Evolutionary conservation across 2,797 vertebrate species (phyloP).

Genomic region (Hafferia zeledoni): DNA sequence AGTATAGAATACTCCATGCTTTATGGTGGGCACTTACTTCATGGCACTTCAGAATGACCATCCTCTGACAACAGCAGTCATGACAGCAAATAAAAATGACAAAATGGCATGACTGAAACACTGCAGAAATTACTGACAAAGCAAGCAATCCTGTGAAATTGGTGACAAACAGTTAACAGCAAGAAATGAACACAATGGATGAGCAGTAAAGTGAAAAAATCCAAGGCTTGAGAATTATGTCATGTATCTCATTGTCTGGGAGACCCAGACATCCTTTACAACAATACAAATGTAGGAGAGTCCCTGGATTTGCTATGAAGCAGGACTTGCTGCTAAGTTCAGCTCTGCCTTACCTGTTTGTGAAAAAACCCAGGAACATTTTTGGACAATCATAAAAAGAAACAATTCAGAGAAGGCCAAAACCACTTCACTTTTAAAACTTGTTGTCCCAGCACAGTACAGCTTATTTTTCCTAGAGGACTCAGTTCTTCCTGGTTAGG

Average conservation of each 20-base stretch:
- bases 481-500: background rate
- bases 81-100: constrained; percentile 75
- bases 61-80: constrained; percentile 75
- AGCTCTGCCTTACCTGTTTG: constrained; percentile 19
- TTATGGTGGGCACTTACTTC: constrained; percentile 69
- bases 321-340: background rate
- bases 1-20: background rate
- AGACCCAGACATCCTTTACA: background rate
- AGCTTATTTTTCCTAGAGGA: background rate
- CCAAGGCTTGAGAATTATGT: background rate
- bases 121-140: constrained; percentile 42
- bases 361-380: background rate
- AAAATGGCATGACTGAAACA: constrained; percentile 72
- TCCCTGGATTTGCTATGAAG: background rate
- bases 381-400: background rate
- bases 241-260: background rate
- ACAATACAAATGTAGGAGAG: background rate
- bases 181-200: background rate
- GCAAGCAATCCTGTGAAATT: constrained; percentile 9
- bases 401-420: background rate
- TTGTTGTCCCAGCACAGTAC: background rate
- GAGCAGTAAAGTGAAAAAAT: background rate
- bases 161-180: background rate
- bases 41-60: constrained; percentile 67
- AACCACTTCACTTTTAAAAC: background rate